Base-by-base conservation (phyloP, 92 coral and sea anemone genomes). In the Isaurus tuberculatus region DNA sequence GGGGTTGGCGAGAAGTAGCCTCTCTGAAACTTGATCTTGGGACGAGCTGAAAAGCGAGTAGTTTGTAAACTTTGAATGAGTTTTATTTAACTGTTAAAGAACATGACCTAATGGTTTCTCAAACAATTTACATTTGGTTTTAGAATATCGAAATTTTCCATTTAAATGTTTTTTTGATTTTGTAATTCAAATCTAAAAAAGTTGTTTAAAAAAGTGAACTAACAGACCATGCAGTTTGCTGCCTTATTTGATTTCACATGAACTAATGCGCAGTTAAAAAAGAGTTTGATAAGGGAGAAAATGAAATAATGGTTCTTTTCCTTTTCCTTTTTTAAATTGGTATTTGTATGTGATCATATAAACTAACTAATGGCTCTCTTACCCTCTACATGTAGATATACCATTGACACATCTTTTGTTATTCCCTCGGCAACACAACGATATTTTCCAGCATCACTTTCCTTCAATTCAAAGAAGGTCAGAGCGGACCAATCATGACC, bases 351-450 rank as follows among this genome's bases (percentile, higher is more conserved):
- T 40, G 7, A 40, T 40, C 6, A 13, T 4, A 40, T 13, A 40
- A 13, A 40, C 11, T 40, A 4, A 40, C 11, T 26, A 19, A 19
- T 10, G 1, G 23, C 63, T 27, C 61, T 11, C 61, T 46, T 72
- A 72, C 79, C 79, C 58, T 72, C 79, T 22, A 72, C 79, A 31
- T 72, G 79, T 44, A 72, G 61, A 72, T 44, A 37, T 16, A 72
- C 79, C 79, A 72, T 72, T 27, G 79, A 72, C 37, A 44, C 79
- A 30, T 72, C 79, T 26, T 11, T 72, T 46, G 63, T 43, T 61
- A 17, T 72, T 61, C 79, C 79, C 20, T 42, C 40, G 11, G 40
- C 79, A 72, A 25, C n/a, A 72, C 79, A 72, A 0, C 79, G 79
- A 72, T 72, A 72, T 42, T 72, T 72, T 44, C 79, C 79, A 14